These are phyloP conservation scores for Pedetes capensis DNA, from an alignment of 2,113 vertebrate species.

Conservation along the genomic window DNA sequence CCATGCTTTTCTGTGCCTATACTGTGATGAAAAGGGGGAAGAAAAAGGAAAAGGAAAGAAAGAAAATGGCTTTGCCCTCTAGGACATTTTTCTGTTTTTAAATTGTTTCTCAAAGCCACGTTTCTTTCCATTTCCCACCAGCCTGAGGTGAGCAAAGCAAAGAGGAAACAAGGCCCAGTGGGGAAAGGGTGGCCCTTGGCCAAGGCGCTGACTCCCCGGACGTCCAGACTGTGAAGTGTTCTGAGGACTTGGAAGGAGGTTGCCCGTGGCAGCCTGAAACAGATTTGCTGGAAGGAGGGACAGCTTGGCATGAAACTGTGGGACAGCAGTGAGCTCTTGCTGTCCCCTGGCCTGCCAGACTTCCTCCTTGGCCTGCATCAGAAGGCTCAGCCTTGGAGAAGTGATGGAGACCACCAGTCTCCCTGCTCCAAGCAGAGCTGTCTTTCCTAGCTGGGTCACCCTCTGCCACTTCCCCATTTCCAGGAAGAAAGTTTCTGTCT, in stretches of 20 bases:
- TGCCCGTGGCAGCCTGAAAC: not conserved
- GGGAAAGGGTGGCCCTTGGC: not conserved
- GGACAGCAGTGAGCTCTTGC: not conserved
- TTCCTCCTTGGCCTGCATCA: not conserved
- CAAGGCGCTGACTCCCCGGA: not conserved
- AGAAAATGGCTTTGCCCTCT: conserved; percentile 36
- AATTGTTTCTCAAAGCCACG: not conserved
- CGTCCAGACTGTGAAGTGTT: not conserved
- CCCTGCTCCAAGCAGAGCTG: not conserved
- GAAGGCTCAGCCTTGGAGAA: not conserved
- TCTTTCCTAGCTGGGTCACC: not conserved
- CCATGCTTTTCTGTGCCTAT: conserved; percentile 15
- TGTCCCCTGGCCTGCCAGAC: not conserved
- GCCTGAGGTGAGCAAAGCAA: not conserved
- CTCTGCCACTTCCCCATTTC: not conserved
- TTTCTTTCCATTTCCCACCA: not conserved
- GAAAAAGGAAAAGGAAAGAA: conserved; percentile 35
- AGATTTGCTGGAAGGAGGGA: not conserved
- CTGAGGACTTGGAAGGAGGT: not conserved
- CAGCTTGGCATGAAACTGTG: not conserved
- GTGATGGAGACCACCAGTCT: not conserved
- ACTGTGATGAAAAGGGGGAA: not conserved
- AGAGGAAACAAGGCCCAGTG: not conserved
- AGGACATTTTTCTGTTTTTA: not conserved
- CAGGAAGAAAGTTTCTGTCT: not conserved